Percentiles rank a stretch among this genome's conserved stretches.
phyloP scores from a whole-genome alignment of 2,113 vertebrate genomes.

The Scatophagus argus region DNA sequence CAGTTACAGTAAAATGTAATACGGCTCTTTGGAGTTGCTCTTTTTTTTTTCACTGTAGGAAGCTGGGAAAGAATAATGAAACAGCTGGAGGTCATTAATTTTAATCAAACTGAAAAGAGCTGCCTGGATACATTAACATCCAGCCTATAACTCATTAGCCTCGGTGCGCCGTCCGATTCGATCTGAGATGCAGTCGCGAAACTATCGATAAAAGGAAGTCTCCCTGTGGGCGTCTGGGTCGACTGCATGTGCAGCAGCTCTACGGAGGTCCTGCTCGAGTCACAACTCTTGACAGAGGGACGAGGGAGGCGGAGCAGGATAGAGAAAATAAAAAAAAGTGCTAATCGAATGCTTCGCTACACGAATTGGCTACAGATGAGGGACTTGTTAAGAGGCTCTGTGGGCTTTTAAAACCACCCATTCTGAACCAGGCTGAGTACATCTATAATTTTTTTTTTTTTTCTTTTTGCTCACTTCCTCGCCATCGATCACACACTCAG shows the following conservation, averaged over 20 bases:
- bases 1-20: background rate
- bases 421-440: constrained; percentile 14
- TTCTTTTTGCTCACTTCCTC: constrained; percentile 14
- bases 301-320: constrained; percentile 16
- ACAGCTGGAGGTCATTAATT: background rate
- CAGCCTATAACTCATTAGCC: constrained; percentile 32
- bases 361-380: constrained; percentile 44
- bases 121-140: constrained; percentile 4
- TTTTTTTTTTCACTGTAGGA: background rate
- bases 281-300: constrained; percentile 24
- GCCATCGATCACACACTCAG: constrained; percentile 15
- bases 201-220: constrained; percentile 41
- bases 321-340: constrained; percentile 46
- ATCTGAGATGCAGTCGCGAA: background rate
- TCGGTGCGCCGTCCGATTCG: background rate
- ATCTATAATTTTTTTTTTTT: constrained; percentile 26
- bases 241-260: constrained; percentile 39
- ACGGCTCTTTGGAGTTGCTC: background rate
- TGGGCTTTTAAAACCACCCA: constrained; percentile 30
- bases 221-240: constrained; percentile 12
- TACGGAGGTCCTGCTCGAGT: constrained; percentile 14
- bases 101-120: background rate
- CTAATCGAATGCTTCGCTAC: constrained; percentile 54
- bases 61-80: constrained; percentile 15
- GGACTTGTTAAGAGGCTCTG: constrained; percentile 41